Base-by-base conservation (phyloP, 2,797 vertebrate genomes). In the Rhadinocentrus ornatus region DNA sequence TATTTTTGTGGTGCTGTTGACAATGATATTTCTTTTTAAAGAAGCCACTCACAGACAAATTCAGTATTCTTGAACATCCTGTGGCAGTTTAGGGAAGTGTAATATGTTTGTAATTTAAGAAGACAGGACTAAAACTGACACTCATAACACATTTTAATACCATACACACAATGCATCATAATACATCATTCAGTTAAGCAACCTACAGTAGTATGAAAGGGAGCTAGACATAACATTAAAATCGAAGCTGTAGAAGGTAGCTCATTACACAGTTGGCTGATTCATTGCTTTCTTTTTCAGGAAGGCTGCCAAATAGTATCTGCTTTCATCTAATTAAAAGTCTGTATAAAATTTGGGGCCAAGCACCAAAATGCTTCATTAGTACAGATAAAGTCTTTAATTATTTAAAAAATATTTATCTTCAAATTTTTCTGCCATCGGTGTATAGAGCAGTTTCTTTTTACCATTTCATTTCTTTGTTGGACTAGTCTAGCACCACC, bases 21-120 rank as follows among this genome's bases (percentile, higher is more conserved):
- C 74, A 54, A 79, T 63, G 6, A 65, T 60, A 6, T 77, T 66
- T 73, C 52, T 74, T 66, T 69, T 26, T 26, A 56, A 41, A 62
- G 41, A 20, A 46, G 20, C n/a, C 66, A 48, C 26, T 53, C 61
- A 76, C 31, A 70, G 1, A 69, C 10, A 41, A 29, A 6, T 3
- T 48, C 56, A 1, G 0, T 10, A 18, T 32, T 9, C 27, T 1
- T 48, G 16, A 11, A 46, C 27, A 35, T 46, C 59, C 34, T 11
- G 22, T 4, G 55, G n/a, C 29, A 20, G 7, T 34, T 48, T 48
- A 12, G n/a, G 11, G 18, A 11, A 27, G 18, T 31, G n/a, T 18
- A 16, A 10, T 44, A 39, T 24, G 39, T 20, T 44, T 9, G 37
- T 18, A 37, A 39, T 26, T 13, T 44, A 29, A 27, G 22, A 46